Evolutionary conservation across 2,797 vertebrate genomes (phyloP), one percentile per base, ranked within the genome.

Genomic region (Halcyon badia): DNA sequence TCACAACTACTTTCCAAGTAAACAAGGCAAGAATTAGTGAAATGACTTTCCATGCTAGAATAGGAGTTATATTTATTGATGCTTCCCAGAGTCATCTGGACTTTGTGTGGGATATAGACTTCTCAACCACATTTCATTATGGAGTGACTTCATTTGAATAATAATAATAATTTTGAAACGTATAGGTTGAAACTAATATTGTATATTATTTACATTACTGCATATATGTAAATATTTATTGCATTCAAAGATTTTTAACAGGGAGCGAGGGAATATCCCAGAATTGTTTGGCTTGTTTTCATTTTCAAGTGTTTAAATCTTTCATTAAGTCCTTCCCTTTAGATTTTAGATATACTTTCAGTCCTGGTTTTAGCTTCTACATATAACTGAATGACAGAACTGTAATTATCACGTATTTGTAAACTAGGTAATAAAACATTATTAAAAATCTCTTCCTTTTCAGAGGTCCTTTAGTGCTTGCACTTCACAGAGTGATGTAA

Each of bases 21-120:
- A 77, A 62, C 31, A 41, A 54, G 70, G 66, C 3, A 3, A 82
- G 42, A 24, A 42, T 88, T 84, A 90, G 73, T 56, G 70, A 80
- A 91, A 89, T 58, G 18, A 37, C 71, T 95, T 94, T 51, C 64
- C 39, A 2, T 58, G 78, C 42, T 62, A 5, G 21, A 76, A 16
- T 6, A 84, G 72, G 30, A 94, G 84, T 89, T 89, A 25, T 16
- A 28, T 46, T 79, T 84, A 95, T 94, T 89, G 93, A 95, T 85
- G 78, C 75, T 92, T 96, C 78, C 87, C 93, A 96, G 91, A 85
- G 68, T 82, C 37, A 39, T 66, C 41, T 58, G 61, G 70, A 82
- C 54, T 76, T 76, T 15, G 31, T 81, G 49, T 70, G 31, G 41
- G 39, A 64, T 83, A 49, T 88, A 76, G 26, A 6, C 30, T 60